Evolutionary conservation across 2,113 vertebrate genomes (phyloP).

Genomic region (Cyanoliseus patagonus): DNA sequence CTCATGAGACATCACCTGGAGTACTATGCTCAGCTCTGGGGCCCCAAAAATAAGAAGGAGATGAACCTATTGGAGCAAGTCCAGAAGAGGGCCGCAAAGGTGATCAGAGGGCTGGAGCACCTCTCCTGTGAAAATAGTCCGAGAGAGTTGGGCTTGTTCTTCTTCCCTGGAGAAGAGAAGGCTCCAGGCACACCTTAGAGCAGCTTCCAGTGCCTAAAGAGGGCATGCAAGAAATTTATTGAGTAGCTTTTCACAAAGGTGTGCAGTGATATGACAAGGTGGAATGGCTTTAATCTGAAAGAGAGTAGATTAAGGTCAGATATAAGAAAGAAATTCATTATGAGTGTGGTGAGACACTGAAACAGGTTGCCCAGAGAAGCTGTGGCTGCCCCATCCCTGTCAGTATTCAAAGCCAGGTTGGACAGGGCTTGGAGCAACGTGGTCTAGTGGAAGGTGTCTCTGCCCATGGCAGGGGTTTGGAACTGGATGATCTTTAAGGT

Average conservation of each 20-base stretch:
- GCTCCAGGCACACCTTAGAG: background rate
- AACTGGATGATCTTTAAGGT: background rate
- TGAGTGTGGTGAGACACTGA: background rate
- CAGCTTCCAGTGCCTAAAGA: background rate
- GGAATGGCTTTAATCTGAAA: background rate
- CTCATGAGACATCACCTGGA: background rate
- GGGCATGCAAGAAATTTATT: background rate
- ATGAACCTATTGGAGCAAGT: background rate
- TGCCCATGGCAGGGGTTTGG: background rate
- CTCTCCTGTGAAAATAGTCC: background rate
- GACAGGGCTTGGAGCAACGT: background rate
- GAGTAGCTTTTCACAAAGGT: background rate
- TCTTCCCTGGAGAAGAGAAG: background rate
- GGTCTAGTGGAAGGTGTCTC: background rate
- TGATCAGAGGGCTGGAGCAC: background rate
- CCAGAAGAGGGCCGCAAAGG: background rate
- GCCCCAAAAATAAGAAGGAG: background rate
- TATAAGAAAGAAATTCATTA: background rate
- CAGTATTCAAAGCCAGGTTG: background rate
- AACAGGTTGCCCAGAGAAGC: background rate
- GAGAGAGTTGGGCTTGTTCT: background rate
- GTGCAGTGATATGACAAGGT: background rate
- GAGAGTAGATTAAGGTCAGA: background rate
- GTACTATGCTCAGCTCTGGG: background rate
- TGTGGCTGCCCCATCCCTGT: background rate